Base-by-base conservation (phyloP, 2,888 invertebrate species). In the Scaptodrosophila latifasciaeformis region DNA sequence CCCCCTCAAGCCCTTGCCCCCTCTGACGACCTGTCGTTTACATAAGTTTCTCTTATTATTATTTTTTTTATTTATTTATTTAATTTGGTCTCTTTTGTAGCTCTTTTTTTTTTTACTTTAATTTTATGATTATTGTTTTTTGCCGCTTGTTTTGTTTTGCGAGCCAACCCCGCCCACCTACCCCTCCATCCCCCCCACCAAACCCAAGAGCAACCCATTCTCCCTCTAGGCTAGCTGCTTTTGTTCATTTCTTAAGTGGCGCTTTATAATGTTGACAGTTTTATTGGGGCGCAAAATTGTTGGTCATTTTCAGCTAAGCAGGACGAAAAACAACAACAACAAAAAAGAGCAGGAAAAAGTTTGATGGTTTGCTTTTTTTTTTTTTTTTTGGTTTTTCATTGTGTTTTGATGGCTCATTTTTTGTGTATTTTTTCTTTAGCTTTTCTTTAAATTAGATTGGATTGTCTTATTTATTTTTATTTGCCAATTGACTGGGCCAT, bases 181-280 rank as follows among this genome's bases (percentile, higher is more conserved):
- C 7, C 2, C 24, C 43, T 17, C 31, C 34, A 18, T 31, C 1
- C 17, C 39, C 42, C 35, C 15, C 35, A 13, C 39, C 50, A 27
- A 49, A 21, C 44, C 34, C 47, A 46, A 44, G 42, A 52, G 37
- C 52, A 34, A 49, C 47, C 24, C 44, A 18, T 59, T 54, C 50
- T 54, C 50, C 57, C 19, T 35, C 40, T 54, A 48, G 9, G 37
- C 17, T 17, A n/a, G 52, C 12, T 51, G 66, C 64, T 55, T 67
- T 59, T 77, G 78, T 77, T 72, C 71, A 77, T 72, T 72, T 74
- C 71, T 72, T 72, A 72, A 72, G 71, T 72, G 71, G 78, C 71
- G 71, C 68, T 76, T 72, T 72, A 72, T 77, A 77, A 72, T 77
- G 72, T 75, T 72, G 72, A 72, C 72, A 77, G 72, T 77, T 72